A percentile compares a stretch with the other conserved stretches of the same genome.
Evolutionary conservation across 2,888 invertebrate species (phyloP).

Genomic region (Limnephilus marmoratus): DNA sequence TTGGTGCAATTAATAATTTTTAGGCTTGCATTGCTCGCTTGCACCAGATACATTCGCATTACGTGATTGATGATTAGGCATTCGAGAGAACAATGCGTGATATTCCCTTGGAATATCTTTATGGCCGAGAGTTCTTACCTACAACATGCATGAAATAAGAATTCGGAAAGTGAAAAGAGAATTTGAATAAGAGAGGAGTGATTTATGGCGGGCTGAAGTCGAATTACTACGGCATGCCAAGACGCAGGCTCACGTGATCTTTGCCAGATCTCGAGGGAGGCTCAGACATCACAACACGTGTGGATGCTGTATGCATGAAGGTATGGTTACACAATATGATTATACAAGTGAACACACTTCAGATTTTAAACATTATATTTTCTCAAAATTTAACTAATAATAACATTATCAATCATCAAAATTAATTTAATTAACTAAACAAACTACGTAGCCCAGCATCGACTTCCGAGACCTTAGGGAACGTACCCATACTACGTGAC

Average conservation of each 20-base stretch:
- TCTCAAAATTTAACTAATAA: too few relatives aligned
- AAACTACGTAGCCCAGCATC: too few relatives aligned
- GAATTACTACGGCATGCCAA: conserved; percentile 56
- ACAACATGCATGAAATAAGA: not conserved
- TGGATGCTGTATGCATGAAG: not conserved
- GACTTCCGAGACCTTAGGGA: too few relatives aligned
- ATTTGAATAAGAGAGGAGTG: conserved; percentile 56
- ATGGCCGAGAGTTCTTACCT: not conserved
- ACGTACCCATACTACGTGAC: too few relatives aligned
- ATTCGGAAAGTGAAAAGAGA: conserved; percentile 44
- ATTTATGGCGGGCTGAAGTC: conserved; percentile 59
- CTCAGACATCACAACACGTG: not conserved
- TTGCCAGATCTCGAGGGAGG: not conserved
- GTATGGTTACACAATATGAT: not conserved
- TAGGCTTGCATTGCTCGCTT: not conserved
- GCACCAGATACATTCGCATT: not conserved
- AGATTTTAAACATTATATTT: not conserved
- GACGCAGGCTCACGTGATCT: conserved; percentile 48
- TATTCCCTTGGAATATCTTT: not conserved
- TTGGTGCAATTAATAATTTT: not conserved
- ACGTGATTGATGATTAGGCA: not conserved
- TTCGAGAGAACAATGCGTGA: not conserved
- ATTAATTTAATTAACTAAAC: too few relatives aligned
- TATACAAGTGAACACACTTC: not conserved
- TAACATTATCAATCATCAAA: too few relatives aligned